Evolutionary conservation across 2,797 vertebrate genomes (phyloP).

Genomic region (Apogon hyalosoma): DNA sequence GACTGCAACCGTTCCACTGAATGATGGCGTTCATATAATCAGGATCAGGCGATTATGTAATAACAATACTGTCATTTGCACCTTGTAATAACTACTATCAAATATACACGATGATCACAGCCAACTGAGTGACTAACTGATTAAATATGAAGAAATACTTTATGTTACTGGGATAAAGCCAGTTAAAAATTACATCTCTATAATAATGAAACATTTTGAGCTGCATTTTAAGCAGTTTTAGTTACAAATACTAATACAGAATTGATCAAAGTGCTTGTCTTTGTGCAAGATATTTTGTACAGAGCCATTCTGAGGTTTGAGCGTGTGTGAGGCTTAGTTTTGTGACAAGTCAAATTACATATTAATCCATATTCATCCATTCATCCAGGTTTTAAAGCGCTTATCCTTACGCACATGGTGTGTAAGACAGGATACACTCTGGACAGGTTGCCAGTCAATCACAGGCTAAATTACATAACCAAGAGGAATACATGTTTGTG

Average conservation of each 20-base stretch:
- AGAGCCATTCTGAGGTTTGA: neutral
- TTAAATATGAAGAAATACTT: neutral
- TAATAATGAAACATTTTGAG: too few species aligned
- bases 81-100: neutral
- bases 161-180: neutral
- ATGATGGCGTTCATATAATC: too few species aligned
- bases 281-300: neutral
- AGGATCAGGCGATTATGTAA: too few species aligned
- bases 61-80: neutral
- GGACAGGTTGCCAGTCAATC: slow-evolving; percentile 21
- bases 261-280: neutral
- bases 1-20: too few species aligned
- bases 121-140: neutral
- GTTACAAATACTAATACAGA: too few species aligned
- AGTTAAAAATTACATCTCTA: neutral
- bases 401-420: slow-evolving; percentile 38
- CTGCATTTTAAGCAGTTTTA: too few species aligned
- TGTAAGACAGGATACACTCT: slow-evolving; percentile 27
- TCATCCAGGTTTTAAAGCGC: slow-evolving; percentile 41
- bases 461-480: slow-evolving; percentile 41
- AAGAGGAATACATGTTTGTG: slow-evolving; percentile 10
- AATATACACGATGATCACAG: neutral
- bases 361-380: slow-evolving; percentile 58
- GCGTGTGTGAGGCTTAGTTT: slow-evolving; percentile 5
- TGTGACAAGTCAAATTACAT: slow-evolving; percentile 50